phyloP scores from a whole-genome alignment of 2,113 vertebrate genomes.

The Calyptommatus sinebrachiatus region DNA sequence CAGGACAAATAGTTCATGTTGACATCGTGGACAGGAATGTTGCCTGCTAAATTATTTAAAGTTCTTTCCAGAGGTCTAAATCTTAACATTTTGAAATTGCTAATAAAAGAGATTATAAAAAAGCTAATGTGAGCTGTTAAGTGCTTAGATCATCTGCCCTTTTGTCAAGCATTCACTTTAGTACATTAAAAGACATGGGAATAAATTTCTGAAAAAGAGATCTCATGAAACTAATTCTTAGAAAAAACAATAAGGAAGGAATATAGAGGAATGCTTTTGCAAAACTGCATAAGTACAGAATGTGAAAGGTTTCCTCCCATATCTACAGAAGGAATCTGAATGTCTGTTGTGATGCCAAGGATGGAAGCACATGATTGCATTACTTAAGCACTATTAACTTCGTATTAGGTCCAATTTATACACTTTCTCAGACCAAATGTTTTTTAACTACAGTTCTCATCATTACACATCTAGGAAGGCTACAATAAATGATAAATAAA shows the following conservation, averaged over 20 bases:
- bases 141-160: constrained; percentile 35
- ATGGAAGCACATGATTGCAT: constrained; percentile 41
- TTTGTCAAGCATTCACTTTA: constrained; percentile 46
- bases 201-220: constrained; percentile 53
- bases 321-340: constrained; percentile 61
- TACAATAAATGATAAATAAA: not conserved
- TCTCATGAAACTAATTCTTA: constrained; percentile 55
- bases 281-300: constrained; percentile 45
- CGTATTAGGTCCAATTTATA: constrained; percentile 38
- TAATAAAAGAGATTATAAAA: constrained; percentile 15
- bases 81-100: constrained; percentile 39
- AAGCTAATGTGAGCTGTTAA: constrained; percentile 20
- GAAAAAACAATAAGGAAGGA: too few species aligned
- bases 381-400: constrained; percentile 29
- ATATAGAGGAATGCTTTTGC: constrained; percentile 50
- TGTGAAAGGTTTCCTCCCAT: constrained; percentile 53
- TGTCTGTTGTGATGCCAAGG: constrained; percentile 36
- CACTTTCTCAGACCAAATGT: constrained; percentile 28
- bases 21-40: constrained; percentile 30
- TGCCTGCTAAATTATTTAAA: constrained; percentile 39
- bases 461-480: not conserved
- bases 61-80: constrained; percentile 27
- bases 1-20: constrained; percentile 49
- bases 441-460: too few species aligned
- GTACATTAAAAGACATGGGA: constrained; percentile 54